A percentile compares a stretch with the other conserved stretches of the same genome.
phyloP scores from a whole-genome alignment of 2,797 vertebrate species.

The Sparidentex hasta region DNA sequence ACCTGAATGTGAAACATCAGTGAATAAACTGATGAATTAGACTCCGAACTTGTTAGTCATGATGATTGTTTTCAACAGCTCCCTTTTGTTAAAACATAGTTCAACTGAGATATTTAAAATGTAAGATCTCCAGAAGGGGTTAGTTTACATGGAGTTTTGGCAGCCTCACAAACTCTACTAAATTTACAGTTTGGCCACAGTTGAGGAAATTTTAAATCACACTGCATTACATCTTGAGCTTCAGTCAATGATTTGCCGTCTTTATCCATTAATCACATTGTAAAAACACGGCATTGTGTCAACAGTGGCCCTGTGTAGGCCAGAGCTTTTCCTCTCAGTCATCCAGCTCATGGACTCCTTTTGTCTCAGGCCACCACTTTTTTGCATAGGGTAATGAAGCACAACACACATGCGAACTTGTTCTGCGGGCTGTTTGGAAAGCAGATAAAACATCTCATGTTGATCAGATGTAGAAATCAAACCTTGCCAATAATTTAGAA shows the following conservation, averaged over 20 bases:
- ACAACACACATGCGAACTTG: conserved; percentile 35
- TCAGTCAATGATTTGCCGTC: conserved; percentile 25
- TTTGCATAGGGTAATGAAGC: conserved; percentile 76
- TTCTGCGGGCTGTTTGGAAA: conserved; percentile 43
- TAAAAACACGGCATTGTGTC: conserved; percentile 48
- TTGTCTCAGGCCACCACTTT: conserved; percentile 60
- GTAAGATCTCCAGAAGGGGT: background rate
- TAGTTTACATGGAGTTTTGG: conserved; percentile 7
- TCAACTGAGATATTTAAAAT: background rate
- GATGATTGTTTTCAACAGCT: background rate
- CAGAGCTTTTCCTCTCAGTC: conserved; percentile 31
- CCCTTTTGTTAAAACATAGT: background rate
- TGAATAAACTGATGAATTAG: background rate
- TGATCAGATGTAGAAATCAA: conserved; percentile 6
- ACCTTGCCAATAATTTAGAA: background rate
- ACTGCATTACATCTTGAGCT: conserved; percentile 1
- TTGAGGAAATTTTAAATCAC: conserved; percentile 31
- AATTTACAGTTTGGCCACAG: conserved; percentile 34
- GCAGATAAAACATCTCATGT: conserved; percentile 18
- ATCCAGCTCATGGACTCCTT: conserved; percentile 49
- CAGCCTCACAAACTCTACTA: background rate
- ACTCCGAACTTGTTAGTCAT: background rate
- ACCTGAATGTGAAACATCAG: background rate
- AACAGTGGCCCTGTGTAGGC: conserved; percentile 23
- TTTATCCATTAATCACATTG: conserved; percentile 36